phyloP scores from a whole-genome alignment of 2,888 invertebrate species.

The Heliconius cydno region DNA sequence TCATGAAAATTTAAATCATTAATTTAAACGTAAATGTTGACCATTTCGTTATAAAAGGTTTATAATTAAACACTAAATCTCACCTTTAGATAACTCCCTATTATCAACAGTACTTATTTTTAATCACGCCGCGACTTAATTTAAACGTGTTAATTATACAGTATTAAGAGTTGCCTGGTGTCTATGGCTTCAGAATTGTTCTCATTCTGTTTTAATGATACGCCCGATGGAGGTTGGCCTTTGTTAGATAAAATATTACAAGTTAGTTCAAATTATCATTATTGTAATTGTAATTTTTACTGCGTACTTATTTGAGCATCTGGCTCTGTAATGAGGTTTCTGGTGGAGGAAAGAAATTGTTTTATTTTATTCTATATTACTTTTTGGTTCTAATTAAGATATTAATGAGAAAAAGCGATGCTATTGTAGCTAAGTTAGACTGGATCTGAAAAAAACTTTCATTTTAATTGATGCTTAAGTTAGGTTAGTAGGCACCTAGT shows the following conservation, averaged over 20 bases:
- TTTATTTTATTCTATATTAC: neutral
- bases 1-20: neutral
- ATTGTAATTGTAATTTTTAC: constrained; percentile 27
- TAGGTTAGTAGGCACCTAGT: no score
- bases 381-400: neutral
- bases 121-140: constrained; percentile 40
- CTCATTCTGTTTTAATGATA: constrained; percentile 41
- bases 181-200: constrained; percentile 35
- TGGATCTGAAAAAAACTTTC: neutral
- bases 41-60: neutral
- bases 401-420: neutral
- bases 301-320: constrained; percentile 1
- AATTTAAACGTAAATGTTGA: neutral
- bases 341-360: neutral
- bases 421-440: neutral
- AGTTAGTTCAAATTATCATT: constrained; percentile 17
- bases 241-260: constrained; percentile 23
- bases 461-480: no score
- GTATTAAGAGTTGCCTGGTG: constrained; percentile 36
- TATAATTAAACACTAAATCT: neutral
- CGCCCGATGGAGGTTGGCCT: constrained; percentile 14
- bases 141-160: constrained; percentile 41
- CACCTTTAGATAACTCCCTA: constrained; percentile 12
- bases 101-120: constrained; percentile 30
- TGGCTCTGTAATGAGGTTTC: constrained; percentile 5